A percentile compares a stretch with the other conserved stretches of the same genome.
These are phyloP conservation scores for Andrena haemorrhoa DNA, from an alignment of 2,888 invertebrate species.

Conservation along the genomic window DNA sequence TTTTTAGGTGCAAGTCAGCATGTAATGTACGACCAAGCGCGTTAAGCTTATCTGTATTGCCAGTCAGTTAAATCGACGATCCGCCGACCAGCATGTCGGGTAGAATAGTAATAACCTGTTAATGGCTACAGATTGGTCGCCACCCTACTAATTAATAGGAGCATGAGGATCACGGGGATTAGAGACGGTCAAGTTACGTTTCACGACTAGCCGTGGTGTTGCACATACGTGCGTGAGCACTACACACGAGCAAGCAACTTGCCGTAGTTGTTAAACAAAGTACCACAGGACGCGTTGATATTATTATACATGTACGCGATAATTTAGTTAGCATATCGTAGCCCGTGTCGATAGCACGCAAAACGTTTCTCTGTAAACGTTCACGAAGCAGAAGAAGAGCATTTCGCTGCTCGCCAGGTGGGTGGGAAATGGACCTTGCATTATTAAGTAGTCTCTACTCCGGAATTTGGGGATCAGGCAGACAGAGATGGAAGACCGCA, in stretches of 20 bases:
- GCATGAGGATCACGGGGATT: slow-evolving; percentile 70
- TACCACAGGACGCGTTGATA: not conserved
- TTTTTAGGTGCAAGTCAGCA: not conserved
- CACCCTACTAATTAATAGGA: slow-evolving; percentile 74
- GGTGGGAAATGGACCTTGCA: slow-evolving; percentile 72
- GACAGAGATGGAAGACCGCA: slow-evolving; percentile 51
- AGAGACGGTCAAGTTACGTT: slow-evolving; percentile 49
- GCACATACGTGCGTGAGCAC: not conserved
- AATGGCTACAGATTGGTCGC: slow-evolving; percentile 75
- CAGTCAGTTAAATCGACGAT: slow-evolving; percentile 26
- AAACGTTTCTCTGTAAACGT: slow-evolving; percentile 14
- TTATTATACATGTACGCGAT: not conserved
- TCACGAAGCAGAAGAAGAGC: slow-evolving; percentile 30
- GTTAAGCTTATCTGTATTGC: not conserved
- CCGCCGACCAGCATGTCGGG: slow-evolving; percentile 48
- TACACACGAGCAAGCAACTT: not conserved
- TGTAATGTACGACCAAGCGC: not conserved
- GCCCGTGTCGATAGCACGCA: not conserved
- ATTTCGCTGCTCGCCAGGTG: slow-evolving; percentile 62
- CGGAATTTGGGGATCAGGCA: slow-evolving; percentile 71
- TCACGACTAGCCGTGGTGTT: not conserved
- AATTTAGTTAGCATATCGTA: not conserved
- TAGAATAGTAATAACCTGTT: slow-evolving; percentile 76
- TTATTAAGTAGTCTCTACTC: slow-evolving; percentile 71
- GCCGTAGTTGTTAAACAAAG: not conserved